Evolutionary conservation across 2,797 vertebrate species (phyloP).

Genomic region (Lates japonicus): DNA sequence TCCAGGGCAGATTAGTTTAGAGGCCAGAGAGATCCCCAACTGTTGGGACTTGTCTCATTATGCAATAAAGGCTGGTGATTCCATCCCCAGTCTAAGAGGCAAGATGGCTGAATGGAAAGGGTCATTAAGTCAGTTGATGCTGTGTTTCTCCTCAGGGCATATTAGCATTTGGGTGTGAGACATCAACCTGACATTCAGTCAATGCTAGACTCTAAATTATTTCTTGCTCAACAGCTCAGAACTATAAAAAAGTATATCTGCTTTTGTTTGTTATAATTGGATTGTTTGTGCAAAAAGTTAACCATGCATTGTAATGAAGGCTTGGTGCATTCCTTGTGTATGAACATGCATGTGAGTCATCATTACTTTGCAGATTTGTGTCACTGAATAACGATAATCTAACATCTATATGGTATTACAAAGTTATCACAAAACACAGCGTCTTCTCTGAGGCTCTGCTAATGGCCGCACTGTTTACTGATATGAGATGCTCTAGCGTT

Average conservation of each 20-base stretch:
- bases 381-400: slow-evolving; percentile 24
- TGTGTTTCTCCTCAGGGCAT: slow-evolving; percentile 24
- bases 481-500: slow-evolving; percentile 22
- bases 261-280: slow-evolving; percentile 29
- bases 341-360: slow-evolving; percentile 10
- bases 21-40: slow-evolving; percentile 51
- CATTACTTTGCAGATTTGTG: slow-evolving; percentile 8
- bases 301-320: slow-evolving; percentile 17
- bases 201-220: slow-evolving; percentile 20
- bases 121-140: slow-evolving; percentile 23
- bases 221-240: slow-evolving; percentile 19
- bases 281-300: slow-evolving; percentile 28
- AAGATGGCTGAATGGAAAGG: slow-evolving; percentile 28
- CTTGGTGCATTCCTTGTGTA: slow-evolving; percentile 31
- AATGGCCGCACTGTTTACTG: slow-evolving; percentile 38
- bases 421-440: slow-evolving; percentile 16
- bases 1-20: slow-evolving; percentile 68
- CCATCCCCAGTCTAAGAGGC: slow-evolving; percentile 4
- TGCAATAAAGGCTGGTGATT: slow-evolving; percentile 43
- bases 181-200: slow-evolving; percentile 43
- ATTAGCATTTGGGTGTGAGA: slow-evolving; percentile 36
- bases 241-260: slow-evolving; percentile 16
- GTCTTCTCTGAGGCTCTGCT: slow-evolving; percentile 21
- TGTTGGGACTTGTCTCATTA: slow-evolving; percentile 71
- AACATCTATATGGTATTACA: slow-evolving; percentile 34